These are phyloP conservation scores for Monomorium pharaonis DNA, from an alignment of 1,140 invertebrate genomes.

Conservation along the genomic window DNA sequence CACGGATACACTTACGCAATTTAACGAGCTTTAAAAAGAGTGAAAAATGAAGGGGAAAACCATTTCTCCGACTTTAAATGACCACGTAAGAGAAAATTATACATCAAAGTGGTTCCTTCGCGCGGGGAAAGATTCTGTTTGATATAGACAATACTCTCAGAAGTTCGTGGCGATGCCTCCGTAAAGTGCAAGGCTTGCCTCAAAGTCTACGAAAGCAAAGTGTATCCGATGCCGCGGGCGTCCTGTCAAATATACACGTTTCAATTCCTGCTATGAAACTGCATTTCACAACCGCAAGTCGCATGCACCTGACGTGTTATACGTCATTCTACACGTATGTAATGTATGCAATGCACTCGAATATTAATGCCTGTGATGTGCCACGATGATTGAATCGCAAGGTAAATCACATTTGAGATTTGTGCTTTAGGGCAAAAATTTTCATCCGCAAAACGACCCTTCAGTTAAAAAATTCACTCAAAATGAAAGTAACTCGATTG, in stretches of 20 bases:
- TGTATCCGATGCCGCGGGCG: slow-evolving; percentile 14
- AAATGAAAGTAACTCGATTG: not conserved
- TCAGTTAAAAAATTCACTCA: not conserved
- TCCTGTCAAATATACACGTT: slow-evolving; percentile 56
- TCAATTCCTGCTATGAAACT: slow-evolving; percentile 62
- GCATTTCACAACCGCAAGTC: slow-evolving; percentile 60
- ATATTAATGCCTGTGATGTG: slow-evolving; percentile 58
- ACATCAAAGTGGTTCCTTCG: not conserved
- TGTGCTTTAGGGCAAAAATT: slow-evolving; percentile 21
- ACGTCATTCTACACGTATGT: slow-evolving; percentile 52
- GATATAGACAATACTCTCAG: slow-evolving; percentile 24
- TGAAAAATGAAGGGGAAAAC: not conserved
- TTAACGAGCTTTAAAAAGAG: not conserved
- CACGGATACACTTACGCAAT: not conserved
- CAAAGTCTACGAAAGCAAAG: slow-evolving; percentile 48
- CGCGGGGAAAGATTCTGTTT: slow-evolving; percentile 7
- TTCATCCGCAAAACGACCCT: not conserved
- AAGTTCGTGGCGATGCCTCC: not conserved
- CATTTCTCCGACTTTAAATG: not conserved
- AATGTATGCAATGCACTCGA: slow-evolving; percentile 53
- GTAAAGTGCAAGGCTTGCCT: slow-evolving; percentile 17
- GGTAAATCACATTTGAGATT: slow-evolving; percentile 48
- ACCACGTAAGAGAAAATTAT: not conserved
- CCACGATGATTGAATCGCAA: slow-evolving; percentile 42
- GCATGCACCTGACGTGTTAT: slow-evolving; percentile 54